phyloP scores from a whole-genome alignment of 2,113 vertebrate genomes.

The Bos taurus region DNA sequence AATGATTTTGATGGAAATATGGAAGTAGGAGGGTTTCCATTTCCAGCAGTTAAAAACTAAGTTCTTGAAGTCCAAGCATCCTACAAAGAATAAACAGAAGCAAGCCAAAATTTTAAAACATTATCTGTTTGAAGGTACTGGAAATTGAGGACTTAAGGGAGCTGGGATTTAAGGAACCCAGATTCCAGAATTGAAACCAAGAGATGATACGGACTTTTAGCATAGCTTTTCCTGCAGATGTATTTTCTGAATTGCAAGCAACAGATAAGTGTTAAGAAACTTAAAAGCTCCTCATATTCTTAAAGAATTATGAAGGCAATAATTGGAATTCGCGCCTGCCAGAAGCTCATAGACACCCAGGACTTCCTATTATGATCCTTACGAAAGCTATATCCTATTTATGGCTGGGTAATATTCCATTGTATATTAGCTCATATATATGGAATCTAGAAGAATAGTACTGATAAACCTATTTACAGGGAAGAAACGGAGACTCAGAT shows the following conservation, averaged over 20 bases:
- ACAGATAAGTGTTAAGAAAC: not conserved
- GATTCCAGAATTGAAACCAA: not conserved
- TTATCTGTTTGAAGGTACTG: not conserved
- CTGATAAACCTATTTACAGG: not conserved
- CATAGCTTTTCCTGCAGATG: not conserved
- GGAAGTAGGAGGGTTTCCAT: not conserved
- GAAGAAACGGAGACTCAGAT: not conserved
- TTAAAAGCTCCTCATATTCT: not conserved
- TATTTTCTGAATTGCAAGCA: not conserved
- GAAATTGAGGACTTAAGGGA: not conserved
- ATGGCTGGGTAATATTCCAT: too few species aligned
- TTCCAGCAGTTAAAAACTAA: not conserved
- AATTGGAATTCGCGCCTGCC: not conserved
- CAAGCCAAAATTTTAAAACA: not conserved
- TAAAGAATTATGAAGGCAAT: not conserved
- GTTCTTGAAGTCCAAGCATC: not conserved
- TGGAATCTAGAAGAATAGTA: too few species aligned
- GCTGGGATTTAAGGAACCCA: not conserved
- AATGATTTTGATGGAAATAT: not conserved
- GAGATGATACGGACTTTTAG: not conserved
- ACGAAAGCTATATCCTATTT: not conserved
- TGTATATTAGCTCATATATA: too few species aligned
- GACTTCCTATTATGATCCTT: not conserved
- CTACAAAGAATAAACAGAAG: not conserved
- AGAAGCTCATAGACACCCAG: not conserved